phyloP scores from a whole-genome alignment of 2,113 vertebrate species.

The Myotis yumanensis region DNA sequence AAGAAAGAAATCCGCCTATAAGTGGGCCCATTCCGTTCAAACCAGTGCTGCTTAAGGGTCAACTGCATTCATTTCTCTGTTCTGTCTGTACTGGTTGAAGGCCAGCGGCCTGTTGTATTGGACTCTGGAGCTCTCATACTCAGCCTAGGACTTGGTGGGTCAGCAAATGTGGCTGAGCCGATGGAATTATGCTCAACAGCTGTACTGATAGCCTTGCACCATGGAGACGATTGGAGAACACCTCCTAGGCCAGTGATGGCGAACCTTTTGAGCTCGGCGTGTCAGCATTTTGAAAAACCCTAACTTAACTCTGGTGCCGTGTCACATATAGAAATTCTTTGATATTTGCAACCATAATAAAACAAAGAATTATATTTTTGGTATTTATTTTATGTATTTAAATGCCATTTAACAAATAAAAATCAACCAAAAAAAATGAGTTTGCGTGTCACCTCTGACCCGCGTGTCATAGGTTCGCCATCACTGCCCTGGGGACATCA shows the following conservation, averaged over 20 bases:
- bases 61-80: background rate
- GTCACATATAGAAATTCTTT: too few relatives aligned
- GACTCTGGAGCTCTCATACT: background rate
- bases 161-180: background rate
- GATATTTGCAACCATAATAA: too few relatives aligned
- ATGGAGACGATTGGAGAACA: background rate
- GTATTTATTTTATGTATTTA: too few relatives aligned
- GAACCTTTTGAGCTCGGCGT: too few relatives aligned
- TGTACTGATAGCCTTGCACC: background rate
- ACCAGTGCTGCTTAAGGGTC: background rate
- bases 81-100: accelerated
- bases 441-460: too few relatives aligned
- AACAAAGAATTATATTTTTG: too few relatives aligned
- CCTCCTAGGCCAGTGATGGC: too few relatives aligned
- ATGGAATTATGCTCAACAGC: background rate
- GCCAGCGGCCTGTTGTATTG: background rate
- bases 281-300: too few relatives aligned
- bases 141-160: background rate
- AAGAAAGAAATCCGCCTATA: background rate
- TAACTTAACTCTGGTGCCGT: too few relatives aligned
- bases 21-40: background rate
- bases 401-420: too few relatives aligned
- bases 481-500: background rate
- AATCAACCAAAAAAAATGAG: too few relatives aligned
- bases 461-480: too few relatives aligned